Percentiles rank a stretch among this genome's conserved stretches.
These are phyloP conservation scores for Aix galericulata DNA, from an alignment of 2,113 vertebrate species.

Conservation along the genomic window DNA sequence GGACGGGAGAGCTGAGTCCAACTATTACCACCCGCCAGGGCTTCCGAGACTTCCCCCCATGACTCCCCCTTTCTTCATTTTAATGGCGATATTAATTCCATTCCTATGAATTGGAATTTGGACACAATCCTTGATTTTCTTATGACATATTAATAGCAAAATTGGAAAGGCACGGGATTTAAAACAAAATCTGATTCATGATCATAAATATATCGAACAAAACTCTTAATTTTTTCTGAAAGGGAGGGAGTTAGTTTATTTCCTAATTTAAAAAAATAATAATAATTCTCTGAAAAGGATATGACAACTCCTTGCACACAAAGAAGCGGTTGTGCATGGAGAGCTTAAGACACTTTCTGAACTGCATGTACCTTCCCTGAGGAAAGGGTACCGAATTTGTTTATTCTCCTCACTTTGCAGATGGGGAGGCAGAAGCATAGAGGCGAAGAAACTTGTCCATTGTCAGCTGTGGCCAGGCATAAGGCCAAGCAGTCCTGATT, in stretches of 20 bases:
- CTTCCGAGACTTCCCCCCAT: slow-evolving; percentile 38
- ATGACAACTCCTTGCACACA: not conserved
- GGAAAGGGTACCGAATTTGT: not conserved
- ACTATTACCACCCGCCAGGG: not conserved
- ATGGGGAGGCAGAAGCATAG: slow-evolving; percentile 28
- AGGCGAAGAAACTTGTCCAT: not conserved
- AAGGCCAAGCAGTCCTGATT: slow-evolving; percentile 19
- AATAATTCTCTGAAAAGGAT: not conserved
- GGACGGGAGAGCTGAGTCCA: not conserved
- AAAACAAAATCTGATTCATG: not conserved
- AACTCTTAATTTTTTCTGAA: slow-evolving; percentile 1
- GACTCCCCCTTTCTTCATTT: slow-evolving; percentile 32
- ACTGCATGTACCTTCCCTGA: not conserved
- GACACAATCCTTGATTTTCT: slow-evolving; percentile 1
- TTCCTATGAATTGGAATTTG: slow-evolving; percentile 61
- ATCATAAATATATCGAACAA: not conserved
- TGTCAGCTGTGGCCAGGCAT: slow-evolving; percentile 53
- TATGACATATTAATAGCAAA: slow-evolving; percentile 55
- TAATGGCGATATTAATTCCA: slow-evolving; percentile 54
- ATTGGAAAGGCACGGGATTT: slow-evolving; percentile 12
- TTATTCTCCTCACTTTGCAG: not conserved
- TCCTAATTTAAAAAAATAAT: not conserved
- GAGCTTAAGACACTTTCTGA: not conserved
- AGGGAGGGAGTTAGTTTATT: not conserved
- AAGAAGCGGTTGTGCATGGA: not conserved